Evolutionary conservation across 30 jellyfish, hydroid and myxozoan species (phyloP), one percentile per base, ranked within the genome.

Genomic region (Clytia hemisphaerica): DNA sequence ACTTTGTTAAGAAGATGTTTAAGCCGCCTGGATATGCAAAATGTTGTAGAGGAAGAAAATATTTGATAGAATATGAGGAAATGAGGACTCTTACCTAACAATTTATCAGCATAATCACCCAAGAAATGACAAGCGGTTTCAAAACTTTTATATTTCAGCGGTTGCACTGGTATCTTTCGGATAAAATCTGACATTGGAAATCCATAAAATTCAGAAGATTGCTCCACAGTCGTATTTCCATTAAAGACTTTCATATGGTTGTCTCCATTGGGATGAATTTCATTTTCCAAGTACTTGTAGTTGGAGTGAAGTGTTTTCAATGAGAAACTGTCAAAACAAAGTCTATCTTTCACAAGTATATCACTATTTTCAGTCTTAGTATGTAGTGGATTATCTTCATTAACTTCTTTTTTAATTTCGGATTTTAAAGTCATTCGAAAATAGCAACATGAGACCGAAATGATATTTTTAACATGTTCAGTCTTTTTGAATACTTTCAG

Each of bases 111-210:
- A 63, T 84, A 84, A 77, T 70, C 87, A 40, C 77, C 95, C 22
- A 76, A 37, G 57, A 67, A 78, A 58, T 84, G 95, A 42, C 95
- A 84, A 24, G 93, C 95, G 0, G 76, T 64, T 77, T 84, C 95
- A 42, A 84, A 68, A 2, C 83, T 85, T 58, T 84, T 83, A 61
- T 83, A 84, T 22, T 60, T 78, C 31, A 84, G 16, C 21, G 84
- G 73, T 36, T 64, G 88, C 29, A 65, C 30, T 3, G 60, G 32
- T 35, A 70, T 67, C 15, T 38, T 54, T 49, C 40, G 78, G 32
- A 84, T 50, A 27, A 57, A 84, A 6, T 33, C 10, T 58, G 88
- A 64, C 89, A 84, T 68, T 31, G 95, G 95, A 37, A 55, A 84
- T 33, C 94, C 94, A 72, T 12, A 37, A 40, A 22, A 25, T 30